Conservation (phyloP, 2,888 invertebrate species). For the Pristionchus exspectatus region DNA sequence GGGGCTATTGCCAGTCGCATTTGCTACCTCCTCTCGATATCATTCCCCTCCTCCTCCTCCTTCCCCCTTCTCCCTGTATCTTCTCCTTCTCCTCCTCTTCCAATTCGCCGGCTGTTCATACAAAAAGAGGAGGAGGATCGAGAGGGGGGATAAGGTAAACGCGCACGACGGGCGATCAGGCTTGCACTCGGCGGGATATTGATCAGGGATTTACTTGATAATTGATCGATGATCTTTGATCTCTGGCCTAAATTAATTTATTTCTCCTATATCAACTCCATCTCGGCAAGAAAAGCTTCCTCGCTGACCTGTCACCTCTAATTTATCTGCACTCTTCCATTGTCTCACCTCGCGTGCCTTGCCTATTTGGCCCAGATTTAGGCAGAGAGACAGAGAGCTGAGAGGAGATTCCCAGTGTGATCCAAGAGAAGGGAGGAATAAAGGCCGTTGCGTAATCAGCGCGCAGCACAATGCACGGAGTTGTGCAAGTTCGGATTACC, state of each 20-base stretch:
- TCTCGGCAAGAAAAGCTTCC: not conserved
- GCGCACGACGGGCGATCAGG: not conserved
- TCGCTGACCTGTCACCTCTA: conserved; percentile 14
- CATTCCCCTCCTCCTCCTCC: not conserved
- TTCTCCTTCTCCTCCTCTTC: not conserved
- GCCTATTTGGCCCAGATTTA: conserved; percentile 24
- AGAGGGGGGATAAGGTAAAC: conserved; percentile 10
- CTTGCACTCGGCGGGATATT: conserved; percentile 5
- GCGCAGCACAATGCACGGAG: not conserved
- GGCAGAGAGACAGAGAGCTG: not conserved
- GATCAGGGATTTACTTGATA: not conserved
- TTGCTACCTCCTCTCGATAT: conserved; percentile 8
- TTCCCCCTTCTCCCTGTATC: not conserved
- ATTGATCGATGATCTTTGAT: not conserved
- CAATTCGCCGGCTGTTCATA: conserved; percentile 42
- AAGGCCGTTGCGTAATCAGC: not conserved
- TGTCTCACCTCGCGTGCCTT: conserved; percentile 26
- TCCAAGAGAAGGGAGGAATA: not conserved
- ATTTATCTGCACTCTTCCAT: not conserved
- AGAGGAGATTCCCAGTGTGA: conserved; percentile 9
- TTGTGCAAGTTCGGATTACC: not conserved
- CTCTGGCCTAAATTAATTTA: too few species aligned
- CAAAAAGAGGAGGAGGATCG: conserved; percentile 33
- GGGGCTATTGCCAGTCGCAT: conserved; percentile 39
- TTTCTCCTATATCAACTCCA: too few species aligned